Evolutionary conservation across 2,888 invertebrate genomes (phyloP).

Genomic region (Druceiella hillmani): DNA sequence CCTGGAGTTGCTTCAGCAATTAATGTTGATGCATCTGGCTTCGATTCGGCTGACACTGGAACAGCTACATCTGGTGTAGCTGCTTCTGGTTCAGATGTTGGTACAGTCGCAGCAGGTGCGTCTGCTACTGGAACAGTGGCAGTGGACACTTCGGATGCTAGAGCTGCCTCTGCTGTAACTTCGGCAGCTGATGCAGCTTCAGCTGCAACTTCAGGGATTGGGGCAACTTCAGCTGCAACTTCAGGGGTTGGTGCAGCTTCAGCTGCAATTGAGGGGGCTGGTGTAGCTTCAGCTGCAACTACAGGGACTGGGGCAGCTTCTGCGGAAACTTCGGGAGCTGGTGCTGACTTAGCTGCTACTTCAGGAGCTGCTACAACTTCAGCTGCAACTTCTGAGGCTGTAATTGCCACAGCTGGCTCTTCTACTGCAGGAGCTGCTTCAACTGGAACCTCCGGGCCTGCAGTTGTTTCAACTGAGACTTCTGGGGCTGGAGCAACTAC

Average conservation of each 20-base stretch:
- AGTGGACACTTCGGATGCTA: neutral
- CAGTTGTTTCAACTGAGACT: no score
- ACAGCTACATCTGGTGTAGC: no score
- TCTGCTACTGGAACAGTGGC: constrained; percentile 4
- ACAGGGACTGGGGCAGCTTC: constrained; percentile 2
- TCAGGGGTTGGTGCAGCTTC: constrained; percentile 1
- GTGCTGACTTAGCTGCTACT: neutral
- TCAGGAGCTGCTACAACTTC: neutral
- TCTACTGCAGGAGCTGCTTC: neutral
- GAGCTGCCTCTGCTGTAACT: neutral
- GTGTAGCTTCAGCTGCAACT: constrained; percentile 3
- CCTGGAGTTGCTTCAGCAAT: no score
- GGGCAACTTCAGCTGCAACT: constrained; percentile 4
- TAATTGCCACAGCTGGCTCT: neutral
- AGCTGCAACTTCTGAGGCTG: neutral
- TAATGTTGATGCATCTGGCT: no score
- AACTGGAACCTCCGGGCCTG: no score
- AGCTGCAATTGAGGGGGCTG: constrained; percentile 3
- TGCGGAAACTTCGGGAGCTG: neutral
- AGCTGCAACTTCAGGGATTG: neutral
- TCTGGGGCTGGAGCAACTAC: no score
- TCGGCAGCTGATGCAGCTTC: constrained; percentile 4
- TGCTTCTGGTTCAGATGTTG: no score
- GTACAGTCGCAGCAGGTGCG: constrained; percentile 6
- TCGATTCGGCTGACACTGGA: constrained; percentile 2